Conservation (phyloP, 1,140 invertebrate genomes). For the Nephotettix cincticeps region DNA sequence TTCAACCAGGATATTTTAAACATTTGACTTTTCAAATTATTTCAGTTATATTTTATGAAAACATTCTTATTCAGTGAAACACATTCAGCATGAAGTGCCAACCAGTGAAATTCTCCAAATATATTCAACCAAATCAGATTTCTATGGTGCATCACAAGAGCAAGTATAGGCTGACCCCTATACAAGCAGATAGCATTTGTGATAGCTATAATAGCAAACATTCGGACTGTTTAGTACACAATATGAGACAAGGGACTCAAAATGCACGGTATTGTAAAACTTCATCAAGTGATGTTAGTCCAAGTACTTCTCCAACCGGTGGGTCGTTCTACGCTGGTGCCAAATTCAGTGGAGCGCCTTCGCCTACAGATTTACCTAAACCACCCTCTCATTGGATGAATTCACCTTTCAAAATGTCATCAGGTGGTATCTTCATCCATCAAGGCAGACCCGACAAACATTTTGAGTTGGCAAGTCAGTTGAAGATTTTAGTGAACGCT, state of each 20-base stretch:
- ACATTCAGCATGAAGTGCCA: constrained; percentile 3
- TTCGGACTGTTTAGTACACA: background rate
- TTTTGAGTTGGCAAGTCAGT: constrained; percentile 51
- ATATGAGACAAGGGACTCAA: constrained; percentile 19
- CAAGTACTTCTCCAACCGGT: constrained; percentile 33
- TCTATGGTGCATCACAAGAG: background rate
- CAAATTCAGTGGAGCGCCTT: constrained; percentile 61
- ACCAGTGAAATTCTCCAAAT: background rate
- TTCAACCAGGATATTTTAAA: no score
- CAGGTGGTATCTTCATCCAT: constrained; percentile 36
- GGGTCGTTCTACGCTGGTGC: constrained; percentile 57
- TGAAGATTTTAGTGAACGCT: constrained; percentile 59
- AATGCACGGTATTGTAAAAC: background rate
- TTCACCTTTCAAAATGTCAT: constrained; percentile 35
- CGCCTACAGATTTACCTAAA: constrained; percentile 57
- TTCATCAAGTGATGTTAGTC: constrained; percentile 29
- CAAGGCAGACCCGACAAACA: constrained; percentile 36
- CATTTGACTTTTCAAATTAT: no score
- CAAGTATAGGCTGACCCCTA: background rate
- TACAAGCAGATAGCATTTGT: background rate
- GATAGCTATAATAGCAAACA: background rate
- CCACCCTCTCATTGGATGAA: constrained; percentile 59
- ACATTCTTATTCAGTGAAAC: no score
- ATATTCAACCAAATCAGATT: background rate
- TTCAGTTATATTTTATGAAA: no score